Evolutionary conservation across 2,113 vertebrate species (phyloP).

Genomic region (Mixornis gularis): DNA sequence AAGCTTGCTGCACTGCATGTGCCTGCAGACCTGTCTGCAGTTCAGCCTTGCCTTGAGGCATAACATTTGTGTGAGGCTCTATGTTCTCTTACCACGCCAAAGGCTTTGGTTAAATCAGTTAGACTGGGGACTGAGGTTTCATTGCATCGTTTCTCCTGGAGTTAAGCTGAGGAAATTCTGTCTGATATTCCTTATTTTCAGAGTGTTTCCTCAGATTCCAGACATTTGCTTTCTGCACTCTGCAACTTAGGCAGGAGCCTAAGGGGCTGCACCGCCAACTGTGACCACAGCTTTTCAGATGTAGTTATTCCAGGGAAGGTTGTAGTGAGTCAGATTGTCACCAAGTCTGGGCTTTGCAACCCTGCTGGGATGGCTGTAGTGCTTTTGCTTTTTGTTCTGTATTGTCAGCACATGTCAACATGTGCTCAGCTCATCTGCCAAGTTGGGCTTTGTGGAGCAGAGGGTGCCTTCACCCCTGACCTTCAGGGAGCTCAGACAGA

Average conservation of each 20-base stretch:
- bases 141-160: background rate
- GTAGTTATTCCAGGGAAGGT: background rate
- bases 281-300: background rate
- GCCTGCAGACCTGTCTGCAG: background rate
- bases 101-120: background rate
- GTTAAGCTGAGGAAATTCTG: background rate
- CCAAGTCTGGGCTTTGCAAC: background rate
- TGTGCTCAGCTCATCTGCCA: background rate
- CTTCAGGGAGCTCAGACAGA: background rate
- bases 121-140: background rate
- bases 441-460: background rate
- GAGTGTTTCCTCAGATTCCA: background rate
- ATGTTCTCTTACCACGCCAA: background rate
- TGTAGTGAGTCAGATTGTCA: background rate
- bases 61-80: background rate
- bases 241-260: background rate
- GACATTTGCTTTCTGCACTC: background rate
- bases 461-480: background rate
- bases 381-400: background rate
- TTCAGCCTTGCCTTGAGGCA: background rate
- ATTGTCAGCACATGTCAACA: background rate
- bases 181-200: background rate
- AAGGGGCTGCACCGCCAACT: fast-evolving
- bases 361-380: background rate
- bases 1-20: background rate